Evolutionary conservation across 1,140 invertebrate species (phyloP).

Genomic region (Gonatopus flavifemur): DNA sequence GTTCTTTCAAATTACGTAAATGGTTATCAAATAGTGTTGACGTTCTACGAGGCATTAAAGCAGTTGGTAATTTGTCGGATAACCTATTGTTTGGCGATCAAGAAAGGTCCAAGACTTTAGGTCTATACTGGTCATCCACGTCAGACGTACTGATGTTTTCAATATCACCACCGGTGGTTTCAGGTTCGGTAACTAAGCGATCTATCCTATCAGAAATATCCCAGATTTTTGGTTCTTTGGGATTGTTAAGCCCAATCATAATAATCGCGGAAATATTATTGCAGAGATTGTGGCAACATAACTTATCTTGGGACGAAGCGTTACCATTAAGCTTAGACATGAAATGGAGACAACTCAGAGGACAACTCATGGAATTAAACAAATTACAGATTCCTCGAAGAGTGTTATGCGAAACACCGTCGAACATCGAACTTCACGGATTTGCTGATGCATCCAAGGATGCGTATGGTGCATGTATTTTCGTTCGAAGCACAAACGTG

Average conservation of each 20-base stretch:
- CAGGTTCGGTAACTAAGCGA: neutral
- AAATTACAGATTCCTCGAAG: no score
- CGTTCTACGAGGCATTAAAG: neutral
- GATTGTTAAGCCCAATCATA: neutral
- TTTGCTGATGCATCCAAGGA: neutral
- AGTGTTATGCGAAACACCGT: neutral
- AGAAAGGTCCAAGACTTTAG: neutral
- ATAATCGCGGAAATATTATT: neutral
- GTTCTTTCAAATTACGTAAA: slow-evolving; percentile 10
- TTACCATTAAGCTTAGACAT: neutral
- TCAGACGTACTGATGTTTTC: neutral
- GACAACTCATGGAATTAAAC: no score
- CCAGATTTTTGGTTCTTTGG: neutral
- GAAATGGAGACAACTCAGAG: no score
- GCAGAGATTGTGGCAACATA: neutral
- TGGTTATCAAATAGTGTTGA: slow-evolving; percentile 6
- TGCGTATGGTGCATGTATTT: neutral
- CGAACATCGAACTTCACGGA: neutral
- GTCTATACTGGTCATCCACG: neutral
- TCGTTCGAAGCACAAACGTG: neutral
- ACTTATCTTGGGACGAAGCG: neutral
- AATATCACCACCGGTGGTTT: neutral
- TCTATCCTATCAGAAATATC: neutral
- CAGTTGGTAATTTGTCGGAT: neutral
- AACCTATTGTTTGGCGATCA: no score